A percentile compares a stretch with the other conserved stretches of the same genome.
Conservation (phyloP, 2,797 vertebrate species). For the Bradypodion ventrale region DNA sequence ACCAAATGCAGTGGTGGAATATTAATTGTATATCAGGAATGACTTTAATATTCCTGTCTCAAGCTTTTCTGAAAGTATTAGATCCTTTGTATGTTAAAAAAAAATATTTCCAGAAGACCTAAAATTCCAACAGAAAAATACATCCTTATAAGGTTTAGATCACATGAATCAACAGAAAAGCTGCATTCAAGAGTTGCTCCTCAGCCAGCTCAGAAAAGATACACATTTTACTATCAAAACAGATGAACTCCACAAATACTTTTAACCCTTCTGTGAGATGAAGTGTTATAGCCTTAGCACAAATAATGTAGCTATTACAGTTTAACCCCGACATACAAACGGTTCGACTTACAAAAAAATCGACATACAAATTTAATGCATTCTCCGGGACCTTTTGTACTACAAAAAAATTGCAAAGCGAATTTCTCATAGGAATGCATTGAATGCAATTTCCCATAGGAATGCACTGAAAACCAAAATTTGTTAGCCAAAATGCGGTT, state of each 20-base stretch:
- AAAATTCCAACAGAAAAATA: slow-evolving; percentile 38
- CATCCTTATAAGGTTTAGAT: slow-evolving; percentile 42
- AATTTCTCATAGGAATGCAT: too few species aligned
- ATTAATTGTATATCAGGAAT: slow-evolving; percentile 76
- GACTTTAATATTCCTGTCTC: slow-evolving; percentile 69
- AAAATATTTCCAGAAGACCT: slow-evolving; percentile 60
- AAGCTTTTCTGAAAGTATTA: slow-evolving; percentile 56
- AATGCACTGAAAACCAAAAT: too few species aligned
- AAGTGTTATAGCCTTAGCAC: not conserved
- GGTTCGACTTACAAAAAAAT: too few species aligned
- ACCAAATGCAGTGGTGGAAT: slow-evolving; percentile 75
- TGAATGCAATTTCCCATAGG: too few species aligned
- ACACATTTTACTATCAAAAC: not conserved
- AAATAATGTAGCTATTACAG: not conserved
- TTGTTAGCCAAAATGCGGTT: too few species aligned
- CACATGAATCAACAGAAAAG: slow-evolving; percentile 26
- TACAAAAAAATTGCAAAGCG: too few species aligned
- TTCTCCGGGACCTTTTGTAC: too few species aligned
- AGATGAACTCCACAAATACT: not conserved
- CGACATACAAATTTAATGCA: too few species aligned
- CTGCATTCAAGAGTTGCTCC: not conserved
- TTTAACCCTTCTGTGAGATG: not conserved
- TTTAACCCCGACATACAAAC: too few species aligned
- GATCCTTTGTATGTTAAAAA: slow-evolving; percentile 42
- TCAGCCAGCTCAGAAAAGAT: not conserved